Percentiles rank a stretch among this genome's conserved stretches.
These are phyloP conservation scores for Diplazon laetatorius DNA, from an alignment of 2,888 invertebrate species.

Conservation along the genomic window DNA sequence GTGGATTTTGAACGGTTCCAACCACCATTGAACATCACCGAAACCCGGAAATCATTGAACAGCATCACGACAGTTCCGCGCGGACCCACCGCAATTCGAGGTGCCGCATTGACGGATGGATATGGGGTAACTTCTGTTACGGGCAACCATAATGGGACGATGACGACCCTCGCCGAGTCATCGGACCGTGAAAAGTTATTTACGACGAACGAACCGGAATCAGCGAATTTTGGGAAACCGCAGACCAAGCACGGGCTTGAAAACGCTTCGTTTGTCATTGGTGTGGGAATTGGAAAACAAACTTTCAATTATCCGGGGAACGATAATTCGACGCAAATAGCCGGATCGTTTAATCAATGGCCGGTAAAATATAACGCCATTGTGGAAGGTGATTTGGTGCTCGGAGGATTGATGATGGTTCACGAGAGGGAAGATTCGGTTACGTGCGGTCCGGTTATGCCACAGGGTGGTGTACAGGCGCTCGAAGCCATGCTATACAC, in stretches of 20 bases:
- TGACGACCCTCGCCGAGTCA: not conserved
- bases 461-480: slow-evolving; percentile 93
- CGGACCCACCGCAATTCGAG: not conserved
- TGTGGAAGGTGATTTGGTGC: slow-evolving; percentile 91
- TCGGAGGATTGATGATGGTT: slow-evolving; percentile 97
- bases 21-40: not conserved
- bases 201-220: not conserved
- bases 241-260: slow-evolving; percentile 3
- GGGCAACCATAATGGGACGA: not conserved
- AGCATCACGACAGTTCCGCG: not conserved
- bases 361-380: slow-evolving; percentile 91
- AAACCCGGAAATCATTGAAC: not conserved
- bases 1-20: not conserved
- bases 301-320: slow-evolving; percentile 45
- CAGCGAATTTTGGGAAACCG: slow-evolving; percentile 14
- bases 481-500: slow-evolving; percentile 95
- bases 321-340: slow-evolving; percentile 75
- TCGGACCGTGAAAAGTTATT: slow-evolving; percentile 7
- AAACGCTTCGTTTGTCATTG: not conserved
- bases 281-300: slow-evolving; percentile 18
- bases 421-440: slow-evolving; percentile 91
- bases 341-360: slow-evolving; percentile 84
- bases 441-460: slow-evolving; percentile 94
- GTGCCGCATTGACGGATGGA: slow-evolving; percentile 1
- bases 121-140: not conserved